A percentile compares a stretch with the other conserved stretches of the same genome.
Conservation (phyloP, 2,888 invertebrate genomes). For the Dicranocentrus wangi region DNA sequence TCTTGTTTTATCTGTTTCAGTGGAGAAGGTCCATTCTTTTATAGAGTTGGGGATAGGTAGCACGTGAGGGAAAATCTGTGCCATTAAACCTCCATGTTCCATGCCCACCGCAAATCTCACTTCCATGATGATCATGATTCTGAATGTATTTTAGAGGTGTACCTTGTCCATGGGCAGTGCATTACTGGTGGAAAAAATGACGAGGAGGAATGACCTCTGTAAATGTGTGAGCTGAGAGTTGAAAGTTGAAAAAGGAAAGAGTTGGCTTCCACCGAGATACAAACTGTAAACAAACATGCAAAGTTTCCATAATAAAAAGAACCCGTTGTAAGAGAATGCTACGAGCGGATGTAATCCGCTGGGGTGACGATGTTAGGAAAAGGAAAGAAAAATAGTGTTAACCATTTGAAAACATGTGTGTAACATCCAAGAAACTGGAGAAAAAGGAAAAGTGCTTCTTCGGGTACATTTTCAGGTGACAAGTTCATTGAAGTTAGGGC, state of each 20-base stretch:
- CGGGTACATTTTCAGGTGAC: neutral
- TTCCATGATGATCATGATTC: neutral
- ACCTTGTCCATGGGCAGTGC: neutral
- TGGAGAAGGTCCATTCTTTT: too few relatives aligned
- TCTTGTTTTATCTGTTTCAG: too few relatives aligned
- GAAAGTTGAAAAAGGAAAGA: conserved; percentile 21
- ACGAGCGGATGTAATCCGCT: too few relatives aligned
- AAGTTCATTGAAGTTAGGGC: neutral
- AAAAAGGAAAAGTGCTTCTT: neutral
- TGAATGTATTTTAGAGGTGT: neutral
- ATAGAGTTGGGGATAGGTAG: too few relatives aligned
- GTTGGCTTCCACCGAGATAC: conserved; percentile 15
- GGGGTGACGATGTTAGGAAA: too few relatives aligned
- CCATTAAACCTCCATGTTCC: neutral
- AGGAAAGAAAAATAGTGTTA: too few relatives aligned
- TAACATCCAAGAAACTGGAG: too few relatives aligned
- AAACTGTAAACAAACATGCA: conserved; percentile 55
- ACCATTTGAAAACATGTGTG: neutral
- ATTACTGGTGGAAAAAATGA: conserved; percentile 18
- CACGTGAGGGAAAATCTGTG: neutral
- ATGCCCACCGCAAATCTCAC: conserved; percentile 1
- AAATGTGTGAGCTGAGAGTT: conserved; percentile 32
- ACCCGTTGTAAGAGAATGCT: neutral
- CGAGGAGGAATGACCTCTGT: conserved; percentile 19
- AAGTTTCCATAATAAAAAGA: conserved; percentile 19